Base-by-base conservation (phyloP, 92 coral and sea anemone genomes). In the Bergia sp. region DNA sequence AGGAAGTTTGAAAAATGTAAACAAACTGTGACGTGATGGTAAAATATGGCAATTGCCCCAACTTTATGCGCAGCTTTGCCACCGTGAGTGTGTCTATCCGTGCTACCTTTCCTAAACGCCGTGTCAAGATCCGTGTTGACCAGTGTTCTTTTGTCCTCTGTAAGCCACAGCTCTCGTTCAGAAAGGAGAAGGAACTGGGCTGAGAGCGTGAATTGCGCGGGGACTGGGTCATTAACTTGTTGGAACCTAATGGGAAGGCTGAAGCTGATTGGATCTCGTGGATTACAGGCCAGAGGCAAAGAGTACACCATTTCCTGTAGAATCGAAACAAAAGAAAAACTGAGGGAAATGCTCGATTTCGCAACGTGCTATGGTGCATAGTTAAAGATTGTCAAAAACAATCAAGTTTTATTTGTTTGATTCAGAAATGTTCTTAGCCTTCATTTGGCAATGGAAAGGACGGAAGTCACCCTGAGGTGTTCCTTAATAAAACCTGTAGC, bases 211-310 rank as follows among this genome's bases (percentile, higher is more conserved):
- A 97, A 97, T 83, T 93, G 94, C 71, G 96, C 97, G 36, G 99
- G 95, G 43, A 96, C 99, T 88, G 99, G 99, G 79, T 97, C 99
- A 79, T 92, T 94, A 39, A 96, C 93, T 92, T 97, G 99, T 91
- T 97, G 99, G 91, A 97, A 97, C 77, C 98, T 91, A 89, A 97
- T 97, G 81, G 99, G 98, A 67, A 97, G 93, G 43, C 96, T 94
- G 88, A 97, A 96, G 9, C 98, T 94, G 92, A 93, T 90, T 58
- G 97, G 96, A 58, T 90, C 89, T 89, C 98, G 93, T 71, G 98
- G 96, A 53, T 93, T 95, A 84, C 99, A 97, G 38, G 73, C 77
- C 44, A 92, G 88, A 37, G 99, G 99, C 82, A 91, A 91, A 36
- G 98, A 85, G 77, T 96, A 97, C 36, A 55, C 76, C 57, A 91